These are phyloP conservation scores for Copidosoma floridanum DNA, from an alignment of 1,140 invertebrate species.

Conservation along the genomic window DNA sequence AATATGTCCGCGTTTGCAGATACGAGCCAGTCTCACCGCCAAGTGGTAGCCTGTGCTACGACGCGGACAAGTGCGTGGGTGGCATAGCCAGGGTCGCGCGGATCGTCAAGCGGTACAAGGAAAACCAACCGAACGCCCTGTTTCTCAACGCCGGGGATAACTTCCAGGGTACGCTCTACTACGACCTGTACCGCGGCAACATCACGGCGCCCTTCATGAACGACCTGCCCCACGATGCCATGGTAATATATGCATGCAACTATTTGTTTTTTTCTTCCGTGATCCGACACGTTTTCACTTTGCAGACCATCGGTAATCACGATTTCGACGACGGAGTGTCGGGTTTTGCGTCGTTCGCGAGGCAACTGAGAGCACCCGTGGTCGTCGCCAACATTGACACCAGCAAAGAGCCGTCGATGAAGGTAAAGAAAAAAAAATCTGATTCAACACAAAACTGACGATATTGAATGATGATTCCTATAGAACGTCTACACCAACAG, in stretches of 20 bases:
- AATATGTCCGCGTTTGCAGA: slow-evolving; percentile 43
- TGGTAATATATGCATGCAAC: too few species aligned
- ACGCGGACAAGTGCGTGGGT: slow-evolving; percentile 61
- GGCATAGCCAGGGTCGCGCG: slow-evolving; percentile 71
- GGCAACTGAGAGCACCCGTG: slow-evolving; percentile 64
- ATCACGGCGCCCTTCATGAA: slow-evolving; percentile 76
- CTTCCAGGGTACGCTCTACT: slow-evolving; percentile 85
- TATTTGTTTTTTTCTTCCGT: too few species aligned
- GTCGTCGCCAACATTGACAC: slow-evolving; percentile 77
- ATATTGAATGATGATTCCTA: not conserved
- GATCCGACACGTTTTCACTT: not conserved
- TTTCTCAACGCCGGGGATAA: slow-evolving; percentile 82
- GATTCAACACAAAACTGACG: not conserved
- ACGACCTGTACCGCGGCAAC: slow-evolving; percentile 74
- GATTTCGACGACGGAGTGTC: slow-evolving; percentile 81
- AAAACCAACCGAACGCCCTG: slow-evolving; percentile 63
- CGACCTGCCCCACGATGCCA: slow-evolving; percentile 73
- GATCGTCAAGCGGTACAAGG: slow-evolving; percentile 47
- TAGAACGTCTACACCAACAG: slow-evolving; percentile 62
- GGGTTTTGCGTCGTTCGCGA: slow-evolving; percentile 73
- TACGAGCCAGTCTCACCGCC: slow-evolving; percentile 68
- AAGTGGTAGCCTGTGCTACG: slow-evolving; percentile 62
- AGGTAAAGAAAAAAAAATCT: not conserved
- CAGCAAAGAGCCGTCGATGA: slow-evolving; percentile 60
- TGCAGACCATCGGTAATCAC: slow-evolving; percentile 78